Evolutionary conservation across 2,888 invertebrate genomes (phyloP).

Genomic region (Tubiluchus corallicola): DNA sequence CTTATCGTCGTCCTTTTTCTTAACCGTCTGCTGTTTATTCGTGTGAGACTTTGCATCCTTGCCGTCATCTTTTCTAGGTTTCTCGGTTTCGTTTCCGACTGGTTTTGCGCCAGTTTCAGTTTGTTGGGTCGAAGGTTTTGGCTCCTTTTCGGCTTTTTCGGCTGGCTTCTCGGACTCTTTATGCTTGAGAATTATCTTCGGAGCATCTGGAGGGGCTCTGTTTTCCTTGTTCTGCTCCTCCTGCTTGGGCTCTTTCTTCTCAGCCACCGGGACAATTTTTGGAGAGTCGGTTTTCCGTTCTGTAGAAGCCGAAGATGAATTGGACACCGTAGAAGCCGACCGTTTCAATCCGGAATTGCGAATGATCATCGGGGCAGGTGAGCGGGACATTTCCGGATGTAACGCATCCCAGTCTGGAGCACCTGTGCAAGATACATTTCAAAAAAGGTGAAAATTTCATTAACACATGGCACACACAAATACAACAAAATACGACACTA

Average conservation of each 20-base stretch:
- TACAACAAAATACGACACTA: no score
- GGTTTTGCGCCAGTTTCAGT: no score
- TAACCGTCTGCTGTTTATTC: background rate
- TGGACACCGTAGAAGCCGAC: conserved; percentile 25
- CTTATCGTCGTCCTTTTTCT: background rate
- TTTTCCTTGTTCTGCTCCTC: conserved; percentile 14
- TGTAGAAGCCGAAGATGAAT: conserved; percentile 18
- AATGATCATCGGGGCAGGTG: background rate
- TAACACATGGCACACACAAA: no score
- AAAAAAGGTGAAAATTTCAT: no score
- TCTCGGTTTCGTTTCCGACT: no score
- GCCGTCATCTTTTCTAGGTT: background rate
- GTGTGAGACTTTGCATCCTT: background rate
- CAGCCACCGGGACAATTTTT: conserved; percentile 16
- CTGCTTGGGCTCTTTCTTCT: conserved; percentile 14
- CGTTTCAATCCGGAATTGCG: conserved; percentile 24
- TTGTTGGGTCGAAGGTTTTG: no score
- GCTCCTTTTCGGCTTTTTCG: background rate
- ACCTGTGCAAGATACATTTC: no score
- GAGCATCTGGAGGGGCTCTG: conserved; percentile 11
- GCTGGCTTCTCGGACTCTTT: conserved; percentile 11
- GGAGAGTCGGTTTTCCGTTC: conserved; percentile 23
- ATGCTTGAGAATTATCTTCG: no score
- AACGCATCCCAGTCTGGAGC: background rate
- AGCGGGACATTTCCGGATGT: background rate